Evolutionary conservation across 35 echinoderm and acorn worm species (phyloP).

Genomic region (Nesometra sesokonis): DNA sequence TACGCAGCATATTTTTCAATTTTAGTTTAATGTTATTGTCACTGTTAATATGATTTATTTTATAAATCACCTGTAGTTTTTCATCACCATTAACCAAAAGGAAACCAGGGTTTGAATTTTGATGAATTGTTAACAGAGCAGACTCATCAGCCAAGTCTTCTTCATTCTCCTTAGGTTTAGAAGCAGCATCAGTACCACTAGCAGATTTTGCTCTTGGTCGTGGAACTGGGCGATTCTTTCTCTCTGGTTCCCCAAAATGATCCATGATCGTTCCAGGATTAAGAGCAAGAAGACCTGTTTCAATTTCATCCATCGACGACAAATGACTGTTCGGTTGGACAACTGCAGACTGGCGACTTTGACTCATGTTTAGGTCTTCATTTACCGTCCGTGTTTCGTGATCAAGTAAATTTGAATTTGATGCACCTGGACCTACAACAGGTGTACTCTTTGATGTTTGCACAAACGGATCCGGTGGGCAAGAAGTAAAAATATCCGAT

Average conservation of each 20-base stretch:
- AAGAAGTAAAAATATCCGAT: background rate
- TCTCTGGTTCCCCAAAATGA: background rate
- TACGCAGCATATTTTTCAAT: no score
- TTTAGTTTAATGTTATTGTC: no score
- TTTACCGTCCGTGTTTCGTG: background rate
- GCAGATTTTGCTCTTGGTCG: background rate
- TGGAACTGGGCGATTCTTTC: background rate
- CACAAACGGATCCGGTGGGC: background rate
- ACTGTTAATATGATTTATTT: background rate
- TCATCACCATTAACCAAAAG: conserved; percentile 85
- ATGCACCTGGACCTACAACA: background rate
- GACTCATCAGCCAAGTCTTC: background rate
- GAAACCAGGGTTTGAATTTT: conserved; percentile 41
- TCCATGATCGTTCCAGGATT: conserved; percentile 27
- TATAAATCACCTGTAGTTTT: conserved; percentile 59
- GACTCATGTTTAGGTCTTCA: background rate
- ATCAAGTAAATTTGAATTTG: background rate
- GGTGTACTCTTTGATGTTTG: background rate
- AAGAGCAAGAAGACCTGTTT: conserved; percentile 11
- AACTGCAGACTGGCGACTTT: background rate
- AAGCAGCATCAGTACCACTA: background rate
- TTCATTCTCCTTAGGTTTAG: background rate
- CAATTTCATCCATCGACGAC: background rate
- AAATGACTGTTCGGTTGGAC: background rate
- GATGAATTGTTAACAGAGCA: background rate